phyloP scores from a whole-genome alignment of 2,888 invertebrate genomes.

The Barypeithes pellucidus region DNA sequence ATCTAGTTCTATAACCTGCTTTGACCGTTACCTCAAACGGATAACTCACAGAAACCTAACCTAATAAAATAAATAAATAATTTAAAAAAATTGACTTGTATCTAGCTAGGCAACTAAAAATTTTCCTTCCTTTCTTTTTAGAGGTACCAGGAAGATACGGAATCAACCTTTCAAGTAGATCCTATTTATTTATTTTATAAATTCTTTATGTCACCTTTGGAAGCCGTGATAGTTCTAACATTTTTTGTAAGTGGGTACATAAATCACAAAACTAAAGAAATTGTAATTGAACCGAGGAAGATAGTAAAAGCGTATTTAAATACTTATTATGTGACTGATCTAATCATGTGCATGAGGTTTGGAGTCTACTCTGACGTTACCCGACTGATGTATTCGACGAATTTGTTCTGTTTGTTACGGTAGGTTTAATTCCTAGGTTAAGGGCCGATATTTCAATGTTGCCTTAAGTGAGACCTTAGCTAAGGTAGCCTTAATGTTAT shows the following conservation, averaged over 20 bases:
- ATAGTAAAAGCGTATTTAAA: slow-evolving; percentile 41
- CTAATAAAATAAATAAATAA: too few relatives aligned
- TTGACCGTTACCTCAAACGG: too few relatives aligned
- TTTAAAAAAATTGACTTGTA: too few relatives aligned
- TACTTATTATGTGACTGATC: slow-evolving; percentile 44
- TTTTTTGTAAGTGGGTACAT: slow-evolving; percentile 48
- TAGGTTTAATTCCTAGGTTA: slow-evolving; percentile 15
- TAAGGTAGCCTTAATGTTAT: too few relatives aligned
- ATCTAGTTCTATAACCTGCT: too few relatives aligned
- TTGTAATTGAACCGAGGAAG: slow-evolving; percentile 40
- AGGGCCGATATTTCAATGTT: too few relatives aligned
- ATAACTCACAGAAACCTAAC: too few relatives aligned
- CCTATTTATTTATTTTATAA: slow-evolving; percentile 30
- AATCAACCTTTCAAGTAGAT: slow-evolving; percentile 18
- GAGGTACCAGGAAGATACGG: background rate
- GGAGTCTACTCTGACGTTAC: slow-evolving; percentile 38
- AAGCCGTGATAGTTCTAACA: slow-evolving; percentile 11
- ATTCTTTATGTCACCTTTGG: slow-evolving; percentile 40
- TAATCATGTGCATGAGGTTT: slow-evolving; percentile 44
- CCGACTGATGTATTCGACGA: slow-evolving; percentile 37
- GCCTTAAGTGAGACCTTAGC: too few relatives aligned
- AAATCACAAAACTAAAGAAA: slow-evolving; percentile 39
- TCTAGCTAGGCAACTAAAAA: background rate
- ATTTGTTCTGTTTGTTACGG: slow-evolving; percentile 45
- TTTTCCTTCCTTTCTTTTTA: slow-evolving; percentile 2